Evolutionary conservation across 1,140 invertebrate genomes (phyloP), one percentile per base, ranked within the genome.

Genomic region (Neoseiulus cucumeris): DNA sequence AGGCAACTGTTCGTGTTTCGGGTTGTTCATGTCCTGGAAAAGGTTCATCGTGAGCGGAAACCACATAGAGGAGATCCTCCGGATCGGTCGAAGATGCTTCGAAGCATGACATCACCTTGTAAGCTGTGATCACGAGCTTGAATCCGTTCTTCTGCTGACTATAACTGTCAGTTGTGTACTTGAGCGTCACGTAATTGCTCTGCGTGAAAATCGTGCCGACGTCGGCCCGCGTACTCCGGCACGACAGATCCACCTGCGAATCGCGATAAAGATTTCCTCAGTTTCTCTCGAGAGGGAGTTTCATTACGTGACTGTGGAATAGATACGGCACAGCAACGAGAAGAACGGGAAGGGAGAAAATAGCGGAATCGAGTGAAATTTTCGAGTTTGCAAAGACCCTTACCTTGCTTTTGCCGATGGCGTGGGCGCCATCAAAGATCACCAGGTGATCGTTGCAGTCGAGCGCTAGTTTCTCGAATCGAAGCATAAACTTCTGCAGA

Each of bases 371-470:
- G 2, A 29, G 9, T 67, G 7, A 39, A 9, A 39, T 39, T 39
- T 39, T 4, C 33, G 33, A 9, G 33, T 9, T 64, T n/a, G 59
- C 5, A 18, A 65, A 65, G 59, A 2, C 18, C 7, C 65, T 75
- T 76, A 91, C 89, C 85, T 91, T 90, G 70, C 85, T 84, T 69
- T 81, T 84, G 44, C 86, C 86, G 30, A 87, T 87, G 33, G 86
- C 85, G 72, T 91, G 87, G 14, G 87, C 88, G 9, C 89, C 89
- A 78, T 93, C 90, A 73, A 87, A 93, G 71, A 93, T 89, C 72
- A 84, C 87, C 12, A 93, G 81, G 76, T 91, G 88, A 77, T 93
- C 89, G 73, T 92, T 91, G 79, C 89, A 93, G 78, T 92, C 90
- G 65, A 93, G 80, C 70, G 83, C 82, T 68, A 85, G 77, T 70